A percentile compares a stretch with the other conserved stretches of the same genome.
Evolutionary conservation across 2,888 invertebrate species (phyloP).

Genomic region (Liposcelis brunnea): DNA sequence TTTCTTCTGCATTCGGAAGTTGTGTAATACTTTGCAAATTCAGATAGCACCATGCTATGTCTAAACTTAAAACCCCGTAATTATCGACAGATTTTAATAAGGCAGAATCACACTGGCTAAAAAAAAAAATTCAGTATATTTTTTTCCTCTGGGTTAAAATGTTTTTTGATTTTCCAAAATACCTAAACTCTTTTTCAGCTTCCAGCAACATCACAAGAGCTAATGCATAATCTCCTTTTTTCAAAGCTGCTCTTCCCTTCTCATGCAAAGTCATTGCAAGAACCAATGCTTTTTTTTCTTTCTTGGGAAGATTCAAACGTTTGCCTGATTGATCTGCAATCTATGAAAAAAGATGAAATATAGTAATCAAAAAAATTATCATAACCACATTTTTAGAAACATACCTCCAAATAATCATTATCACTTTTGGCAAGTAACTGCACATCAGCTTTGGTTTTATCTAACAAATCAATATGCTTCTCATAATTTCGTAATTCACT

Average conservation of each 20-base stretch:
- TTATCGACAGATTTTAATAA: slow-evolving; percentile 60
- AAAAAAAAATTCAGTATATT: too few species aligned
- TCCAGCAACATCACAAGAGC: slow-evolving; percentile 59
- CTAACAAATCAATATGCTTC: slow-evolving; percentile 23
- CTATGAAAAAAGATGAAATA: slow-evolving; percentile 23
- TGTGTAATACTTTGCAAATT: slow-evolving; percentile 52
- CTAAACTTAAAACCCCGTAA: slow-evolving; percentile 64
- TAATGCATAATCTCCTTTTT: slow-evolving; percentile 43
- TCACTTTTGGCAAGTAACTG: slow-evolving; percentile 28
- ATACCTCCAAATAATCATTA: slow-evolving; percentile 28
- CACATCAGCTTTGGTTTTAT: slow-evolving; percentile 27
- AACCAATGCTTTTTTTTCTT: slow-evolving; percentile 49
- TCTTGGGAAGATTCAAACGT: slow-evolving; percentile 46
- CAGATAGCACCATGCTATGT: slow-evolving; percentile 81
- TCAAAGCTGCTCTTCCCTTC: slow-evolving; percentile 52
- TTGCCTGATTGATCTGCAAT: slow-evolving; percentile 65
- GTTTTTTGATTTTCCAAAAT: slow-evolving; percentile 13
- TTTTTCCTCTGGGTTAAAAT: too few species aligned
- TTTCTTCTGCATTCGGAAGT: slow-evolving; percentile 51
- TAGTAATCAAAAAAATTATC: slow-evolving; percentile 9
- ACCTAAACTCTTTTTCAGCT: slow-evolving; percentile 55
- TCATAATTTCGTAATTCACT: slow-evolving; percentile 24
- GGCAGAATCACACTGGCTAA: slow-evolving; percentile 46
- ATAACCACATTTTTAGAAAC: not conserved
- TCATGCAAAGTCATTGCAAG: slow-evolving; percentile 67